Percentiles rank a stretch among this genome's conserved stretches.
These are phyloP conservation scores for Lagopus muta DNA, from an alignment of 2,113 vertebrate species.

Conservation along the genomic window DNA sequence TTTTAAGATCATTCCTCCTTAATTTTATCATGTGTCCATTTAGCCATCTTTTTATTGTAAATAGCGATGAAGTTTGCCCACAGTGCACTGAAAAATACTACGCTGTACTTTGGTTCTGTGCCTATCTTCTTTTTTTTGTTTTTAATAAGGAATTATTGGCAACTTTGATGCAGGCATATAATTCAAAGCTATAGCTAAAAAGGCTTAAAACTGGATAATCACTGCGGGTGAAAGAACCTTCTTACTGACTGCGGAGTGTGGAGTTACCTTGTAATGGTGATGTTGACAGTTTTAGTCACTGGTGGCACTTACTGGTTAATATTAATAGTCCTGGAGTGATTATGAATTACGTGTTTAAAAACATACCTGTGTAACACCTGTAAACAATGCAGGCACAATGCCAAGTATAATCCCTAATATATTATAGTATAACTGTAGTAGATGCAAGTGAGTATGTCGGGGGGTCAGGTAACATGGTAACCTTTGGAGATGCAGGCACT, in stretches of 20 bases:
- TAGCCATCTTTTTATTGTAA: slow-evolving; percentile 62
- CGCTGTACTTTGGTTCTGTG: slow-evolving; percentile 51
- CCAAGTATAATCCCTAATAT: slow-evolving; percentile 1
- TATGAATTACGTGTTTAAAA: slow-evolving; percentile 35
- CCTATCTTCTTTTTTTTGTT: slow-evolving; percentile 43
- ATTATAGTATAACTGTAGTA: slow-evolving; percentile 49
- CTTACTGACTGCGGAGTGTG: slow-evolving; percentile 11
- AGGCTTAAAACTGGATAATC: slow-evolving; percentile 44
- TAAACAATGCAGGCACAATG: slow-evolving; percentile 22
- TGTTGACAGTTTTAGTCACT: slow-evolving; percentile 35
- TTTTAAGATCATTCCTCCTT: slow-evolving; percentile 48
- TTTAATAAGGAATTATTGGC: slow-evolving; percentile 20
- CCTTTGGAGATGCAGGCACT: slow-evolving; percentile 14
- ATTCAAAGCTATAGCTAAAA: slow-evolving; percentile 31
- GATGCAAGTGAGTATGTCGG: background rate
- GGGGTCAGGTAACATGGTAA: background rate
- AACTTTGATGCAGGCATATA: slow-evolving; percentile 27
- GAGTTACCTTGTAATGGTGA: background rate
- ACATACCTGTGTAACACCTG: slow-evolving; percentile 41
- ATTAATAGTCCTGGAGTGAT: background rate
- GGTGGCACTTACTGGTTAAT: slow-evolving; percentile 51
- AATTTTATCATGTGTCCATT: slow-evolving; percentile 36
- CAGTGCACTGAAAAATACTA: slow-evolving; percentile 52
- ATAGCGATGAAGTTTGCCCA: slow-evolving; percentile 56
- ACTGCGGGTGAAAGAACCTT: slow-evolving; percentile 40